phyloP scores from a whole-genome alignment of 2,797 vertebrate genomes.

The Echeneis naucrates region DNA sequence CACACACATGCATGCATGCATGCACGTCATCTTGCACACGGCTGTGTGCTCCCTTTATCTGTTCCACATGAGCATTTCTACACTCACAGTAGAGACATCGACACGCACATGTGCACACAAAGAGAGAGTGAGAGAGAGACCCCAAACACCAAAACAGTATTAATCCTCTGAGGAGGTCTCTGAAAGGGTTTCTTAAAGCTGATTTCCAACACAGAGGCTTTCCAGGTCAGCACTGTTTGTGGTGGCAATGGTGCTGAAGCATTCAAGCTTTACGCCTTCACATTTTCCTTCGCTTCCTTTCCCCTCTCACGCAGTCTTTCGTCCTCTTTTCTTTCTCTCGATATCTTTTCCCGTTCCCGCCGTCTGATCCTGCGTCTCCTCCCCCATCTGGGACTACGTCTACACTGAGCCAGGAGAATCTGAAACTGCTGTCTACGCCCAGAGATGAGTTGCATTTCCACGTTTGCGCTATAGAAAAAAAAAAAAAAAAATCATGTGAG shows the following conservation, averaged over 20 bases:
- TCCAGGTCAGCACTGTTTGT: slow-evolving; percentile 79
- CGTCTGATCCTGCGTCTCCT: slow-evolving; percentile 19
- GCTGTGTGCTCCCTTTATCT: slow-evolving; percentile 21
- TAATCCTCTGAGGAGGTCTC: slow-evolving; percentile 72
- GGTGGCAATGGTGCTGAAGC: slow-evolving; percentile 66
- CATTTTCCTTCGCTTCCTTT: slow-evolving; percentile 72
- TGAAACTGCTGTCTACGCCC: slow-evolving; percentile 26
- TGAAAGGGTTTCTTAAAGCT: slow-evolving; percentile 77
- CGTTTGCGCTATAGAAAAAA: not conserved
- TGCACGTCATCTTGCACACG: slow-evolving; percentile 18
- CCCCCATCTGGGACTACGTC: slow-evolving; percentile 7
- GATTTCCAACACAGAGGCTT: slow-evolving; percentile 70
- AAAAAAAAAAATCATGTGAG: slow-evolving; percentile 1
- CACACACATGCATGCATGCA: slow-evolving; percentile 37
- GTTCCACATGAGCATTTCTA: slow-evolving; percentile 42
- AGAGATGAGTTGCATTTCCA: slow-evolving; percentile 5
- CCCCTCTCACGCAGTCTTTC: slow-evolving; percentile 31
- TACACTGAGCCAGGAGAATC: slow-evolving; percentile 6
- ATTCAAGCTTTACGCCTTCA: slow-evolving; percentile 75
- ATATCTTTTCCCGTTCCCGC: slow-evolving; percentile 10
- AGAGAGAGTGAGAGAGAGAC: slow-evolving; percentile 49
- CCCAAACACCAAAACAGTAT: slow-evolving; percentile 72
- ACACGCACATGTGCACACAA: slow-evolving; percentile 46
- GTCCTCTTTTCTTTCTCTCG: slow-evolving; percentile 10
- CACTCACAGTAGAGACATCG: slow-evolving; percentile 17